A percentile compares a stretch with the other conserved stretches of the same genome.
Evolutionary conservation across 64 coral and sea anemone genomes (phyloP).

Genomic region (Stichodactyla helianthus): DNA sequence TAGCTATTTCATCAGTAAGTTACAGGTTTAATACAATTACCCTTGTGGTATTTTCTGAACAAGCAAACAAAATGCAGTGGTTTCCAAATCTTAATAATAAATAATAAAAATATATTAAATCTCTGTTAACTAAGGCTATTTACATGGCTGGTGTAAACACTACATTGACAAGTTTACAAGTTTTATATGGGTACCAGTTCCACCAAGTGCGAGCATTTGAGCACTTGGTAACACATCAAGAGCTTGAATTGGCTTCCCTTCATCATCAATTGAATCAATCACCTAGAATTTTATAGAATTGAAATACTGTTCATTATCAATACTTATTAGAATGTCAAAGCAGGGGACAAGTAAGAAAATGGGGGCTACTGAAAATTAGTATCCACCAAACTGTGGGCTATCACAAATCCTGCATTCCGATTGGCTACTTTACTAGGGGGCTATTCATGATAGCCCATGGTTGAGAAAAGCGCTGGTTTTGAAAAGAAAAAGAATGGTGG

Average conservation of each 20-base stretch:
- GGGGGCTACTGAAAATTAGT: too few relatives aligned
- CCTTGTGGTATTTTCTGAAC: too few relatives aligned
- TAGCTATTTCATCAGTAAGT: neutral
- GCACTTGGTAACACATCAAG: constrained; percentile 58
- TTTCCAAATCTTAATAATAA: too few relatives aligned
- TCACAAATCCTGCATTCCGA: too few relatives aligned
- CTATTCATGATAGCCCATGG: too few relatives aligned
- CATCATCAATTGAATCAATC: constrained; percentile 51
- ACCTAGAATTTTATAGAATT: constrained; percentile 28
- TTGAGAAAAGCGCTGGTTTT: too few relatives aligned
- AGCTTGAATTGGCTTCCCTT: constrained; percentile 74
- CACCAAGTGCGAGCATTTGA: constrained; percentile 42
- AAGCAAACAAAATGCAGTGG: too few relatives aligned
- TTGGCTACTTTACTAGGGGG: too few relatives aligned
- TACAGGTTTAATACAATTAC: neutral
- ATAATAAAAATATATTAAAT: neutral
- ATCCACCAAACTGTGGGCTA: too few relatives aligned
- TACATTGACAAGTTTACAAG: constrained; percentile 38
- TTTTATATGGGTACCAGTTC: constrained; percentile 48
- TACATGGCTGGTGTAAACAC: neutral
- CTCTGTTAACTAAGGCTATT: neutral
- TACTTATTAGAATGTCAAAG: too few relatives aligned
- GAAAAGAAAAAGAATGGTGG: too few relatives aligned
- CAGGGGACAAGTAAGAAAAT: neutral
- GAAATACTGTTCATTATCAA: neutral